phyloP scores from a whole-genome alignment of 1,140 invertebrate species.

The Heliothis subflexa region DNA sequence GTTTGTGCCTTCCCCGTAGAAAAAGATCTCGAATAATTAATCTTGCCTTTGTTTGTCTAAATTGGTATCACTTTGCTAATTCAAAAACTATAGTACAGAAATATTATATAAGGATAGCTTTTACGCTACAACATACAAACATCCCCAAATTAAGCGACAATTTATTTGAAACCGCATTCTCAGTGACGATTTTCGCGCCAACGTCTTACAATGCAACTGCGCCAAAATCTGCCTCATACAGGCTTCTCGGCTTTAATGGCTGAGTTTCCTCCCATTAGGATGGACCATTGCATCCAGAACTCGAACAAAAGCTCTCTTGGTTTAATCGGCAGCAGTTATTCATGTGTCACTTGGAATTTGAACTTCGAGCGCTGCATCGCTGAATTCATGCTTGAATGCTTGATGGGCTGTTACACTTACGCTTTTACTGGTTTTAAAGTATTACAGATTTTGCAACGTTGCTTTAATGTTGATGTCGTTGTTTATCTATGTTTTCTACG shows the following conservation, averaged over 20 bases:
- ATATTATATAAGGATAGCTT: too few species aligned
- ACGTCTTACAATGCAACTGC: background rate
- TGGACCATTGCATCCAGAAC: background rate
- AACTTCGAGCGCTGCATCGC: background rate
- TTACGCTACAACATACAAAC: too few species aligned
- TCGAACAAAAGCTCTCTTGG: constrained; percentile 24
- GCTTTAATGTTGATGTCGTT: background rate
- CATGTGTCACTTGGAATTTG: background rate
- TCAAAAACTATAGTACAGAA: too few species aligned
- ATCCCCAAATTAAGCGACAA: too few species aligned
- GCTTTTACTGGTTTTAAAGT: background rate
- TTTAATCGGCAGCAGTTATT: constrained; percentile 16
- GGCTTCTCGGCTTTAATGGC: background rate
- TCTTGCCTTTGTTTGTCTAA: too few species aligned
- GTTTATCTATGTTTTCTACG: background rate
- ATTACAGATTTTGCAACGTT: too few species aligned
- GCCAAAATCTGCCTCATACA: constrained; percentile 1
- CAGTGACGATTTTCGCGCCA: background rate
- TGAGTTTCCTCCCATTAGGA: background rate
- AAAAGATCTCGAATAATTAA: too few species aligned
- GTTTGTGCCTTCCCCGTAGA: too few species aligned
- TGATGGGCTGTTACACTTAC: background rate
- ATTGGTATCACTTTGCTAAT: too few species aligned
- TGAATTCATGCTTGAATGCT: constrained; percentile 5
- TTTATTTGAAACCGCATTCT: background rate